Conservation (phyloP, 2,113 vertebrate genomes). For the Cyanocitta stelleri region DNA sequence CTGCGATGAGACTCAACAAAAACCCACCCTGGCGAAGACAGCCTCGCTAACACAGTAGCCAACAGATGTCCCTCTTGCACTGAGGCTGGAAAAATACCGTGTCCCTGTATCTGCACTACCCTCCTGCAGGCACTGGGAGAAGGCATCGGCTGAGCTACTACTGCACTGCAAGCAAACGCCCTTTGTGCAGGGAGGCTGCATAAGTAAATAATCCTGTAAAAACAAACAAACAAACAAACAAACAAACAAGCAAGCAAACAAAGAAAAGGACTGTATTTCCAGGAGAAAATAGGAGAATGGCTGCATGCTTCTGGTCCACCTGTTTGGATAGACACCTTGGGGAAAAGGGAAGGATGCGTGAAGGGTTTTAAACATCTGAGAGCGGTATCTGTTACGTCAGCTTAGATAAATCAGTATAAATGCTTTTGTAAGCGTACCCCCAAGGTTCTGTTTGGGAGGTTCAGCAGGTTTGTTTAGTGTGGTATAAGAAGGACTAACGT, state of each 20-base stretch:
- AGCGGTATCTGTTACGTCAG: background rate
- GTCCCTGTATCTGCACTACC: background rate
- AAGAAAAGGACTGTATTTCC: background rate
- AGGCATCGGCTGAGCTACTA: background rate
- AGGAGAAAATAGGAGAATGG: background rate
- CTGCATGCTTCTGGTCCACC: background rate
- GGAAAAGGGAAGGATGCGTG: background rate
- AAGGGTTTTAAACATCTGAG: background rate
- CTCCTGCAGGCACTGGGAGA: background rate
- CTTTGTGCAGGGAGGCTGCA: background rate
- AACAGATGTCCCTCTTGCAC: constrained; percentile 46
- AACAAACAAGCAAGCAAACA: background rate
- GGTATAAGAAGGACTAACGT: background rate
- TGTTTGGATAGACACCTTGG: background rate
- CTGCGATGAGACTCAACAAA: background rate
- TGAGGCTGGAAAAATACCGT: background rate
- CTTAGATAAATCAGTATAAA: background rate
- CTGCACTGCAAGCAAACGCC: background rate
- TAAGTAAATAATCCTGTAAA: background rate
- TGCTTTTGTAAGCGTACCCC: background rate
- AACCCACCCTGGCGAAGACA: background rate
- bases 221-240: background rate
- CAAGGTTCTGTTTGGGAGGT: background rate
- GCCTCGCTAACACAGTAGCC: background rate
- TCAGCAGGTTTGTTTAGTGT: background rate